Percentiles rank a stretch among this genome's conserved stretches.
These are phyloP conservation scores for Malachius bipustulatus DNA, from an alignment of 2,888 invertebrate species.

Conservation along the genomic window DNA sequence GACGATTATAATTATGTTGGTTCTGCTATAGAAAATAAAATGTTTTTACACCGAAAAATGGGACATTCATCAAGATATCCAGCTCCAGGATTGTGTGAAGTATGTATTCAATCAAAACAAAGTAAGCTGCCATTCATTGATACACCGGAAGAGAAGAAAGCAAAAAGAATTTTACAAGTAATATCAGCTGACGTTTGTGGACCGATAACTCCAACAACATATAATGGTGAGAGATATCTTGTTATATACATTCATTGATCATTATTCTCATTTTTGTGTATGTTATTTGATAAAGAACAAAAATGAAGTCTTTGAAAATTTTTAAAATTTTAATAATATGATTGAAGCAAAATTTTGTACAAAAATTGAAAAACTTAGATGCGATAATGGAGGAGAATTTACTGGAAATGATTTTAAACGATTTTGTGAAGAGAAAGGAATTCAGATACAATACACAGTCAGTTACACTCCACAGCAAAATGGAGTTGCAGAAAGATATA, in stretches of 20 bases:
- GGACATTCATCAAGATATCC: slow-evolving; percentile 10
- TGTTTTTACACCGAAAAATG: slow-evolving; percentile 11
- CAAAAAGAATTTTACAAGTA: slow-evolving; percentile 12
- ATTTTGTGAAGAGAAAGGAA: slow-evolving; percentile 17
- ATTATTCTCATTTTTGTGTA: slow-evolving; percentile 19
- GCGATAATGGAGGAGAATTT: slow-evolving; percentile 23
- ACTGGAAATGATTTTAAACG: slow-evolving; percentile 15
- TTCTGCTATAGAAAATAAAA: slow-evolving; percentile 7
- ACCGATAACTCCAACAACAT: slow-evolving; percentile 19
- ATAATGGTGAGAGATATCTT: too few species aligned
- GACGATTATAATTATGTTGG: too few species aligned
- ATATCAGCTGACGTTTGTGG: slow-evolving; percentile 21
- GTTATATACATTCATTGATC: slow-evolving; percentile 22
- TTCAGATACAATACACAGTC: slow-evolving; percentile 18
- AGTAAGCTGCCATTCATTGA: slow-evolving; percentile 9
- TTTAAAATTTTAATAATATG: slow-evolving; percentile 17
- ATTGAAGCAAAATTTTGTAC: slow-evolving; percentile 12
- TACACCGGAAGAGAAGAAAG: slow-evolving; percentile 14
- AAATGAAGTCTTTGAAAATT: slow-evolving; percentile 19
- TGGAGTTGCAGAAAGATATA: slow-evolving; percentile 22
- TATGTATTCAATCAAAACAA: slow-evolving; percentile 15
- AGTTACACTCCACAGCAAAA: slow-evolving; percentile 22
- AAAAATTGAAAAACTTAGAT: slow-evolving; percentile 18
- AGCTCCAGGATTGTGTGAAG: slow-evolving; percentile 9
- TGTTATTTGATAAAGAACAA: slow-evolving; percentile 20